Evolutionary conservation across 1,140 invertebrate genomes (phyloP).

Genomic region (Drosophila kanapiae): DNA sequence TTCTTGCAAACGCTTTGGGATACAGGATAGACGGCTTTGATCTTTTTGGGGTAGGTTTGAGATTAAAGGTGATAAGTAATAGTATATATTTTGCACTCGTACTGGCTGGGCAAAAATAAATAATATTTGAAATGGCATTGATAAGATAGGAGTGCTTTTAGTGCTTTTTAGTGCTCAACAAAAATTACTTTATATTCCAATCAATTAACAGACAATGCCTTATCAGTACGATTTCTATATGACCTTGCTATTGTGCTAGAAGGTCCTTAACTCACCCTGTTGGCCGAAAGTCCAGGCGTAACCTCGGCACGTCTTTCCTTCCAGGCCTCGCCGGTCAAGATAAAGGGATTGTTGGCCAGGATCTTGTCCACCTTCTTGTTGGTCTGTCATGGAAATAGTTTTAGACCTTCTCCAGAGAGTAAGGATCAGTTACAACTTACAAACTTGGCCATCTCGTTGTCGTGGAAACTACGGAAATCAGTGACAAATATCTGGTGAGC

Average conservation of each 20-base stretch:
- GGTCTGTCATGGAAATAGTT: slow-evolving; percentile 26
- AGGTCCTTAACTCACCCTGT: slow-evolving; percentile 62
- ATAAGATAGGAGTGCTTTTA: neutral
- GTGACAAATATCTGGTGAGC: slow-evolving; percentile 85
- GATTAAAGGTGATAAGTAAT: no score
- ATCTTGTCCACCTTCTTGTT: slow-evolving; percentile 82
- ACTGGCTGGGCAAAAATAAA: neutral
- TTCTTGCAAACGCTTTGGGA: slow-evolving; percentile 46
- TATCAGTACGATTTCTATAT: neutral
- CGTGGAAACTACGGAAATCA: slow-evolving; percentile 85
- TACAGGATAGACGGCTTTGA: slow-evolving; percentile 64
- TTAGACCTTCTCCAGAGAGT: slow-evolving; percentile 38
- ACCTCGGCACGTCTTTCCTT: slow-evolving; percentile 86
- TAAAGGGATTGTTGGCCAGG: slow-evolving; percentile 85
- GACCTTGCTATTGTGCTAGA: neutral
- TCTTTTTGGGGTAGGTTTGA: slow-evolving; percentile 17
- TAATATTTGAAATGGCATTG: neutral
- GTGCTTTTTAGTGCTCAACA: neutral
- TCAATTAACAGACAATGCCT: neutral
- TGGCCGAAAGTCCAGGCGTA: slow-evolving; percentile 86
- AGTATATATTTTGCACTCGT: neutral
- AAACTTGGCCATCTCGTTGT: slow-evolving; percentile 62
- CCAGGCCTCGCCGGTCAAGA: slow-evolving; percentile 86
- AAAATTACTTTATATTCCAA: neutral
- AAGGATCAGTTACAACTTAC: slow-evolving; percentile 24